Evolutionary conservation across 2,113 vertebrate genomes (phyloP), one percentile per base, ranked within the genome.

Genomic region (Clinocottus analis): DNA sequence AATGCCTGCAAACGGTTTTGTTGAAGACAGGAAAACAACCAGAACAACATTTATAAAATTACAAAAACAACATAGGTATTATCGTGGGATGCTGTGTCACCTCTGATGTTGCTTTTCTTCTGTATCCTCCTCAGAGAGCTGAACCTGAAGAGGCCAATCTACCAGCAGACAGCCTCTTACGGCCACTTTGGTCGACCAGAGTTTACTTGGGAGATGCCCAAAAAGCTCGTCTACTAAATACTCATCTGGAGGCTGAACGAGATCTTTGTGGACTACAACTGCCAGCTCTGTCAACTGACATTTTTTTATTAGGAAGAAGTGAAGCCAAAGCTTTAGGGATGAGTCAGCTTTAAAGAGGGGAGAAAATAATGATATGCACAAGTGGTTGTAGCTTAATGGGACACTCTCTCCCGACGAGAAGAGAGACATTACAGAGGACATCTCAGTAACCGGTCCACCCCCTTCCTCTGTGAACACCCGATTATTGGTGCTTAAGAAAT

Each of bases 111-210:
- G 16, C 3, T 7, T 83, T 27, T 27, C 29, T 67, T 77, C 12
- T 73, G 7, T 67, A 1, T 86, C 65, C 8, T 72, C 56, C 13
- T 6, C 85, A 99, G 98, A 92, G 97, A 99, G 79, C 92, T 99
- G 93, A 96, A 99, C 33, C 92, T 99, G 86, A 99, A 97, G 93
- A 96, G 95, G 72, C 95, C 98, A 0, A 95, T 99, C 92, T 99
- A 99, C 90, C 98, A 99, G 95, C 94, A 96, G 83, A 99, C 98
- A 0, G 98, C 98, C 0, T 96, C 97, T 77, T 99, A 99, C 0
- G 98, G 98, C 78, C 98, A 99, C 86, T 99, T 99, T 9, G 98
- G 98, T 35, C 96, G 98, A 83, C 85, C 74, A 2, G 97, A 96
- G 90, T 99, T 99, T 83, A 86, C 95, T 0, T 99, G 98, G 98